phyloP scores from a whole-genome alignment of 1,140 invertebrate genomes.

The Chionoecetes opilio region DNA sequence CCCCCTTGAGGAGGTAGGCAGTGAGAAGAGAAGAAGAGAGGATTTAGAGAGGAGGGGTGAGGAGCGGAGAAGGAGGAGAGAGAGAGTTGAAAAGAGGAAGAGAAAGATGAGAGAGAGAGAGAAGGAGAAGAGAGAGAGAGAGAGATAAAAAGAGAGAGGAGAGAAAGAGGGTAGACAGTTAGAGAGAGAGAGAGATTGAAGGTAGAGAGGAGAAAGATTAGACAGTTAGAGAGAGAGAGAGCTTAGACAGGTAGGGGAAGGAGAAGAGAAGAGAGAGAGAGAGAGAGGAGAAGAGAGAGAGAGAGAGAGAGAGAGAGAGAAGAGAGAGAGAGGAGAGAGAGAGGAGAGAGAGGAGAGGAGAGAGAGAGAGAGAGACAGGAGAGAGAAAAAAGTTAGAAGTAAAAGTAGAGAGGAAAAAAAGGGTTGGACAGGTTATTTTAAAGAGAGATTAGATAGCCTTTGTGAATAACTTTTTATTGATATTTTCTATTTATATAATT shows the following conservation, averaged over 20 bases:
- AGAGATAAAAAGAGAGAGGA: neutral
- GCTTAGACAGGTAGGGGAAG: neutral
- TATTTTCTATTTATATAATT: neutral
- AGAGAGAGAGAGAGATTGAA: neutral
- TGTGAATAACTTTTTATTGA: neutral
- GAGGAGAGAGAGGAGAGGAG: neutral
- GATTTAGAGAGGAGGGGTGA: neutral
- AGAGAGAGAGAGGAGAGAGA: neutral
- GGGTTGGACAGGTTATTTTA: no score
- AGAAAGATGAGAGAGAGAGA: neutral
- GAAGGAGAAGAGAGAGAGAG: no score
- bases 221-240: neutral
- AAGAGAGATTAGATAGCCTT: no score
- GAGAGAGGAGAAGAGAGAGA: neutral
- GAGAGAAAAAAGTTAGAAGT: neutral
- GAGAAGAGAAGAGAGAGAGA: neutral
- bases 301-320: neutral
- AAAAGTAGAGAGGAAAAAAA: neutral
- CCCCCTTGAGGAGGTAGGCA: neutral
- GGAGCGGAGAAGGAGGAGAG: neutral
- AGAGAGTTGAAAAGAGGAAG: neutral
- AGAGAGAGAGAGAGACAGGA: neutral
- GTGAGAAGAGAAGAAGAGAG: slow-evolving; percentile 49
- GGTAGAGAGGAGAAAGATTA: neutral
- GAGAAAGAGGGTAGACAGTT: neutral